A percentile compares a stretch with the other conserved stretches of the same genome.
Evolutionary conservation across 2,888 invertebrate species (phyloP).

Genomic region (Tiliacea aurago): DNA sequence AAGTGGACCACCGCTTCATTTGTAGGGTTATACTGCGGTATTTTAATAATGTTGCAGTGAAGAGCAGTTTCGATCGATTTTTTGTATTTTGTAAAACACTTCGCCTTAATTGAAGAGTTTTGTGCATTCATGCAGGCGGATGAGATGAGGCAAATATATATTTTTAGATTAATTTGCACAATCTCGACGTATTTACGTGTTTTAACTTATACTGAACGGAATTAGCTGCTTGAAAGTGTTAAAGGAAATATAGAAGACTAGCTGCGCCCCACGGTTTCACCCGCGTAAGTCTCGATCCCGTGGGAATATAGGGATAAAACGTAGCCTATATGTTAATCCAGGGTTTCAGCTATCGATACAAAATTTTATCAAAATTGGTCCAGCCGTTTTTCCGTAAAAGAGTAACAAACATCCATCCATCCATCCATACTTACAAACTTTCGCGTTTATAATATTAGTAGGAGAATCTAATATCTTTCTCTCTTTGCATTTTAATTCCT

Average conservation of each 20-base stretch:
- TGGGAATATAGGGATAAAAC: too few relatives aligned
- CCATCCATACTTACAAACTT: too few relatives aligned
- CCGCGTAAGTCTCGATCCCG: too few relatives aligned
- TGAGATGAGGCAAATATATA: neutral
- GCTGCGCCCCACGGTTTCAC: too few relatives aligned
- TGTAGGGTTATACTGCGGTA: constrained; percentile 68
- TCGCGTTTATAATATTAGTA: too few relatives aligned
- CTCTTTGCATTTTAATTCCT: neutral
- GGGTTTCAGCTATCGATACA: too few relatives aligned
- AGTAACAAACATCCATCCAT: too few relatives aligned
- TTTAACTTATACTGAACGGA: constrained; percentile 4
- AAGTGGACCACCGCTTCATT: constrained; percentile 72
- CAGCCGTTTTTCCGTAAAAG: too few relatives aligned
- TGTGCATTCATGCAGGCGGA: neutral
- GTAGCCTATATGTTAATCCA: too few relatives aligned
- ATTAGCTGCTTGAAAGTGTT: constrained; percentile 12
- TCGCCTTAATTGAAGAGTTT: constrained; percentile 34
- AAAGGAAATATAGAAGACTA: constrained; percentile 30
- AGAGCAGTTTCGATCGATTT: constrained; percentile 31
- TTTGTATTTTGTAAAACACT: neutral
- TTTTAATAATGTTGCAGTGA: constrained; percentile 63
- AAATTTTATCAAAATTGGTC: too few relatives aligned
- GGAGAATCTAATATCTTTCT: constrained; percentile 22
- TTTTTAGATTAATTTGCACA: constrained; percentile 42
- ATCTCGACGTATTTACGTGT: constrained; percentile 46